These are phyloP conservation scores for Diabrotica undecimpunctata DNA, from an alignment of 1,140 invertebrate genomes.

Conservation along the genomic window DNA sequence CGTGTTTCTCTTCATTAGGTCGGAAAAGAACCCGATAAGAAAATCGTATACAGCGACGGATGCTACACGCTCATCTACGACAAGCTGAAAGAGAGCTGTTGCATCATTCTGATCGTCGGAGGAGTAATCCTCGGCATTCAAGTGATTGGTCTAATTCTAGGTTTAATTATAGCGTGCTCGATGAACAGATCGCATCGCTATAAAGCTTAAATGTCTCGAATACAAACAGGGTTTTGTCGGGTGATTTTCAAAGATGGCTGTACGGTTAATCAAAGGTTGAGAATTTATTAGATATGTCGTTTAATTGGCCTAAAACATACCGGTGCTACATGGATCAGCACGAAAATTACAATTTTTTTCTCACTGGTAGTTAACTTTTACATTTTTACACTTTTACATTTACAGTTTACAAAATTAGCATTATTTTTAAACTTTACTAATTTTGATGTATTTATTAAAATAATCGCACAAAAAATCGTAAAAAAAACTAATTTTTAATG, in stretches of 20 bases:
- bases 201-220: conserved; percentile 61
- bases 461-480: too few species aligned
- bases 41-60: conserved; percentile 55
- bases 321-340: too few species aligned
- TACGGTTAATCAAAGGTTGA: background rate
- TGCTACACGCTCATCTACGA: conserved; percentile 68
- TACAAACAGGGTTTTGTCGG: background rate
- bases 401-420: too few species aligned
- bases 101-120: conserved; percentile 61
- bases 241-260: background rate
- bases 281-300: background rate
- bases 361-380: too few species aligned
- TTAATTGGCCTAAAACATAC: too few species aligned
- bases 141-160: conserved; percentile 72
- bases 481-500: too few species aligned
- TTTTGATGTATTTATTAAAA: too few species aligned
- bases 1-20: conserved; percentile 5
- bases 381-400: too few species aligned
- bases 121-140: conserved; percentile 65
- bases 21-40: conserved; percentile 33
- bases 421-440: too few species aligned
- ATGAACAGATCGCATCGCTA: conserved; percentile 64
- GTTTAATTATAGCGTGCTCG: conserved; percentile 74
- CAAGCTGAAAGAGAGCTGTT: conserved; percentile 57
- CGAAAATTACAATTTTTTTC: too few species aligned